Evolutionary conservation across 2,113 vertebrate species (phyloP).

Genomic region (Lophochroa leadbeateri): DNA sequence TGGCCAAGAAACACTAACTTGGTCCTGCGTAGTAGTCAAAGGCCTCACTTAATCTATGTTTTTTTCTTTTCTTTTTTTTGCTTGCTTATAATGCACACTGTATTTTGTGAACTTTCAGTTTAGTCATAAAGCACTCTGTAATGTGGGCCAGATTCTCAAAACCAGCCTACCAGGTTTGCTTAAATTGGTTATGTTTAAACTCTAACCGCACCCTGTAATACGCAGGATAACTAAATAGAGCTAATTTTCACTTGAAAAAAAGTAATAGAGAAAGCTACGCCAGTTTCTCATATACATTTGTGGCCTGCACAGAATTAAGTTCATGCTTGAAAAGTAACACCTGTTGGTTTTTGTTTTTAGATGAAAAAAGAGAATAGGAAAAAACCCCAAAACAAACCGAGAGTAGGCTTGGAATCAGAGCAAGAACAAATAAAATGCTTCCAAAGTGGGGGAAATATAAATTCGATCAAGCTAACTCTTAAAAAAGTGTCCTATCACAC

Average conservation of each 20-base stretch:
- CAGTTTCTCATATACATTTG: background rate
- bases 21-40: background rate
- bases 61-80: background rate
- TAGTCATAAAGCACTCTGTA: constrained; percentile 1
- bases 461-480: background rate
- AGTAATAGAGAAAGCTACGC: constrained; percentile 3
- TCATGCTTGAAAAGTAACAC: background rate
- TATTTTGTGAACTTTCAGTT: constrained; percentile 1
- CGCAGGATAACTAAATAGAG: background rate
- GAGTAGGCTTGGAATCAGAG: background rate
- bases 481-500: background rate
- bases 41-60: background rate
- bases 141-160: background rate
- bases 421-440: background rate
- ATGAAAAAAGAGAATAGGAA: background rate
- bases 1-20: background rate
- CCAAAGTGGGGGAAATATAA: background rate
- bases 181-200: background rate
- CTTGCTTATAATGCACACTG: background rate
- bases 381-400: background rate
- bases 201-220: background rate
- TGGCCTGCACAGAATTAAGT: background rate
- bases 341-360: background rate
- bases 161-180: background rate
- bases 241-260: constrained; percentile 8